Conservation (phyloP, 2,888 invertebrate species). For the Rosalia funebris region DNA sequence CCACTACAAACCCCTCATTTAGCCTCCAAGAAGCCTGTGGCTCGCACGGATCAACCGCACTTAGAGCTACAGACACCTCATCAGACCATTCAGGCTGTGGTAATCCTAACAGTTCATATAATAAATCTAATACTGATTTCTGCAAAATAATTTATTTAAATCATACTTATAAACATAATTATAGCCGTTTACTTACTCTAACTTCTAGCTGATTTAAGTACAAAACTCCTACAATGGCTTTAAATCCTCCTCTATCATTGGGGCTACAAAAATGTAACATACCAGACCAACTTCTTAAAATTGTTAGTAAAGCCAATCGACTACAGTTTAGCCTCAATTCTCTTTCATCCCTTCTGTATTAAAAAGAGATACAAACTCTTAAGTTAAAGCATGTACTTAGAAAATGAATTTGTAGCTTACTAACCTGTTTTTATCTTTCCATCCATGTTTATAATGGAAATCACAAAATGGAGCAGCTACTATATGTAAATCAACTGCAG, state of each 20-base stretch:
- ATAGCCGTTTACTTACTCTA: slow-evolving; percentile 72
- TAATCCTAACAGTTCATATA: slow-evolving; percentile 89
- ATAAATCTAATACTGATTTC: slow-evolving; percentile 91
- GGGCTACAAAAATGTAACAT: slow-evolving; percentile 88
- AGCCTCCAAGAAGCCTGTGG: slow-evolving; percentile 88
- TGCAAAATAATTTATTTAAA: slow-evolving; percentile 60
- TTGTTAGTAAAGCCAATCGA: slow-evolving; percentile 83
- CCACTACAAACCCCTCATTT: slow-evolving; percentile 93
- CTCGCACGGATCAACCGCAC: slow-evolving; percentile 88
- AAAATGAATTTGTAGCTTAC: too few relatives aligned
- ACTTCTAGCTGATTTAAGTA: slow-evolving; percentile 90
- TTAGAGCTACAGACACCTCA: slow-evolving; percentile 87
- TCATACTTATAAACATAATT: background rate
- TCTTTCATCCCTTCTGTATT: slow-evolving; percentile 71
- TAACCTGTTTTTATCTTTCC: slow-evolving; percentile 78
- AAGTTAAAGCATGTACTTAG: too few relatives aligned
- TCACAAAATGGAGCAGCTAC: slow-evolving; percentile 95
- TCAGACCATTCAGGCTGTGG: slow-evolving; percentile 93
- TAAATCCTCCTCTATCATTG: slow-evolving; percentile 76
- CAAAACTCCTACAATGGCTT: slow-evolving; percentile 81
- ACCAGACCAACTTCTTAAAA: slow-evolving; percentile 92
- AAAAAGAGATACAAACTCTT: too few relatives aligned
- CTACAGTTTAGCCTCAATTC: slow-evolving; percentile 88
- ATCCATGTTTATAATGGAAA: slow-evolving; percentile 80
- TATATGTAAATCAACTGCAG: slow-evolving; percentile 84